Conservation (phyloP, 2,797 vertebrate genomes). For the Cirrhinus mrigala region DNA sequence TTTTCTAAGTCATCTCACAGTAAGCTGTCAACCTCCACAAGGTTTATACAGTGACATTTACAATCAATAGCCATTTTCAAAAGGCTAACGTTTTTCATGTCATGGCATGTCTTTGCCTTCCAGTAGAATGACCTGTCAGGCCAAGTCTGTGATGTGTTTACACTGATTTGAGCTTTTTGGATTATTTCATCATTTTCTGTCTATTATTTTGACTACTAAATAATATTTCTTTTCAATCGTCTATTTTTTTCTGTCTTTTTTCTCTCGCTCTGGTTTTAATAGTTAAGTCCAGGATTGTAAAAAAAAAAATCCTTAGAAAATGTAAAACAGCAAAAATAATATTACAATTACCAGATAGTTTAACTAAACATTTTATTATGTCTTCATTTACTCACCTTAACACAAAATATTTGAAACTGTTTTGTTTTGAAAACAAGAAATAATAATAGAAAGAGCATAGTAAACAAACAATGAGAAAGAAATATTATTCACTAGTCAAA, state of each 20-base stretch:
- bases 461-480: not conserved
- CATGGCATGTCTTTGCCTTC: slow-evolving; percentile 38
- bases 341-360: not conserved
- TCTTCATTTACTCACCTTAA: not conserved
- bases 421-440: not conserved
- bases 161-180: not conserved
- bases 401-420: not conserved
- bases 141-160: slow-evolving; percentile 37
- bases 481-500: not conserved
- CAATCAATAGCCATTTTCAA: slow-evolving; percentile 60
- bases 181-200: not conserved
- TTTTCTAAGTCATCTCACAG: slow-evolving; percentile 50
- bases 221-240: not conserved
- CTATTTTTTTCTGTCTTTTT: not conserved
- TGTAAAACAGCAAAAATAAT: not conserved
- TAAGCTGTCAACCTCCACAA: slow-evolving; percentile 58
- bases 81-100: slow-evolving; percentile 59
- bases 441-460: not conserved
- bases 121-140: slow-evolving; percentile 28
- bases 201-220: not conserved
- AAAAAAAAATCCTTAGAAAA: not conserved
- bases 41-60: slow-evolving; percentile 56
- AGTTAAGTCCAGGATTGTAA: not conserved
- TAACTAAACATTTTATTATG: not conserved
- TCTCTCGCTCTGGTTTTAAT: not conserved